Evolutionary conservation across 2,888 invertebrate species (phyloP), one percentile per base, ranked within the genome.

Genomic region (Tryphoninae sp.): DNA sequence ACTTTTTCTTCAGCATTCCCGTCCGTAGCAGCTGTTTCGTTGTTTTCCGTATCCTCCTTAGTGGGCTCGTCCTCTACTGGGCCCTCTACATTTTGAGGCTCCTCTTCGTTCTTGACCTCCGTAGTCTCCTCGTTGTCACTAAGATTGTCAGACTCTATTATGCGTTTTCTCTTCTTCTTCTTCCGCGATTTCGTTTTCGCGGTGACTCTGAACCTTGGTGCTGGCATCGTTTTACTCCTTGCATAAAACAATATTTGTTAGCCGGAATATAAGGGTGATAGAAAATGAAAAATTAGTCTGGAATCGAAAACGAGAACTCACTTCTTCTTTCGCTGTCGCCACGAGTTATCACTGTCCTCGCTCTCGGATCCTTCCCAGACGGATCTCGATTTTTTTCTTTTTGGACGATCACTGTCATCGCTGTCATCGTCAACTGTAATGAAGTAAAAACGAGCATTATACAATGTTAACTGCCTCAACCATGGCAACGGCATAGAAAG

Each of bases 321-420:
- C 91, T 91, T 93, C 86, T 93, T 93, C 86, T 93, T 93, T 75
- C 90, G 91, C 53, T 92, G 91, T 11, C 93, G 92, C 94, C 94
- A 94, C 0, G 93, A 93, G 62, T 93, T 93, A 78, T 95, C 95
- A 59, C 94, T 94, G 69, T 94, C 95, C 71, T 94, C 94, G 55
- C 94, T 93, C 69, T 94, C 94, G 0, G 94, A 93, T 73, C 94
- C 94, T 40, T 93, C 94, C 92, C 94, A 95, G 78, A 93, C 93
- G 0, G 94, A 93, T 85, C 93, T 93, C 75, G 94, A 94, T 83
- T 94, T 94, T 86, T 94, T 94, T 74, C 93, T 92, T 79, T 93
- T 93, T 19, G 93, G 93, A 2, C 92, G 92, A 76, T 93, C 93
- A 83, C 94, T 94, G n/a, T 94, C 94, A 71, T 94, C 94, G 82